Evolutionary conservation across 2,113 vertebrate genomes (phyloP).

Genomic region (Verasper variegatus): DNA sequence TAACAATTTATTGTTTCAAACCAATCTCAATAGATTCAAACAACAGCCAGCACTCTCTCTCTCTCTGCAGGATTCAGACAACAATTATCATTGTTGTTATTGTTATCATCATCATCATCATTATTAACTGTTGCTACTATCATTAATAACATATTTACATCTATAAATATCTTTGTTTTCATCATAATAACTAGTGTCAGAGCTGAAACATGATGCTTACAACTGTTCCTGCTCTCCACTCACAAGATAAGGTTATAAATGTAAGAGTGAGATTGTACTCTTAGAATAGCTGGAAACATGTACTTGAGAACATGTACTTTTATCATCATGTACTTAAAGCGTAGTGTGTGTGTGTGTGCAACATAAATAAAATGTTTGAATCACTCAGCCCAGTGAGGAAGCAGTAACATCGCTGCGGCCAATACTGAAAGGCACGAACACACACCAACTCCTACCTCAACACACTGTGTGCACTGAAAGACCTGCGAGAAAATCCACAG

Average conservation of each 20-base stretch:
- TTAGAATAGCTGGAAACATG: background rate
- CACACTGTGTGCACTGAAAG: conserved; percentile 10
- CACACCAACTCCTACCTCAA: conserved; percentile 29
- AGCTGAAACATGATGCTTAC: too few relatives aligned
- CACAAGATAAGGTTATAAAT: background rate
- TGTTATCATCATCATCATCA: too few relatives aligned
- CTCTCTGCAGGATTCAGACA: too few relatives aligned
- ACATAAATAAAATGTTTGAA: conserved; percentile 35
- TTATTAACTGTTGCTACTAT: too few relatives aligned
- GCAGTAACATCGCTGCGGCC: conserved; percentile 12
- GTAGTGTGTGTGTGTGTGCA: background rate
- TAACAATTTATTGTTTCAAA: background rate
- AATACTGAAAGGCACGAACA: conserved; percentile 13
- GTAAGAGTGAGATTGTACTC: background rate
- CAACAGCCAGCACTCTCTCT: background rate
- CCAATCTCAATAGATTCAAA: background rate
- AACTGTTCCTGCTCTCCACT: too few relatives aligned
- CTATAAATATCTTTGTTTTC: too few relatives aligned
- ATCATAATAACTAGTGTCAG: too few relatives aligned
- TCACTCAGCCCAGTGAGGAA: conserved; percentile 36
- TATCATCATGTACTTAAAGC: conserved; percentile 23
- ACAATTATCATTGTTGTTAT: too few relatives aligned
- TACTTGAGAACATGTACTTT: conserved; percentile 17
- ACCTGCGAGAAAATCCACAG: conserved; percentile 27
- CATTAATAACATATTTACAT: too few relatives aligned